phyloP scores from a whole-genome alignment of 2,113 vertebrate species.

The Brachyhypopomus occidentalis region DNA sequence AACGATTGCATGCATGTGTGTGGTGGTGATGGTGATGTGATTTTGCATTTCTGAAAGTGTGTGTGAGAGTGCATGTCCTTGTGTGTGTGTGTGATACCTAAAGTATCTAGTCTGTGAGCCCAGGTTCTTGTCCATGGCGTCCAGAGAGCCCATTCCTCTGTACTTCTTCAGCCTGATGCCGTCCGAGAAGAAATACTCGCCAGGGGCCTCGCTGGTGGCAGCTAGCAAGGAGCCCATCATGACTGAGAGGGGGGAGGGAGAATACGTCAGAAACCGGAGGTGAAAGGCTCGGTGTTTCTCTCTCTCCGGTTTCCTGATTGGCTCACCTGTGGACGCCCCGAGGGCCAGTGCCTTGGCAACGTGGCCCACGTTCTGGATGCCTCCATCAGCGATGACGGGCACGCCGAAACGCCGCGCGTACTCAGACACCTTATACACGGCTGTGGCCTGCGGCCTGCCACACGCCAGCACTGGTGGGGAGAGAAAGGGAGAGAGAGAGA shows the following conservation, averaged over 20 bases:
- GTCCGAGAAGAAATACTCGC: slow-evolving; percentile 98
- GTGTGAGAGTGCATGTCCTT: neutral
- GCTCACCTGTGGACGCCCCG: slow-evolving; percentile 92
- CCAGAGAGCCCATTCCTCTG: slow-evolving; percentile 94
- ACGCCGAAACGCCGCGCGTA: slow-evolving; percentile 92
- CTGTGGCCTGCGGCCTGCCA: slow-evolving; percentile 94
- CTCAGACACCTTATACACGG: slow-evolving; percentile 95
- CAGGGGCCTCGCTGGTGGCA: slow-evolving; percentile 93
- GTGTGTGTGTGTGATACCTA: slow-evolving; percentile 75
- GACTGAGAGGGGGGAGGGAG: slow-evolving; percentile 68
- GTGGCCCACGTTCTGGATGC: slow-evolving; percentile 94
- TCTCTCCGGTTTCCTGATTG: neutral
- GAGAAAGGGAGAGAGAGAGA: neutral
- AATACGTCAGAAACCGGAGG: neutral
- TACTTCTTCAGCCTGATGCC: slow-evolving; percentile 97
- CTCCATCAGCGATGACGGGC: slow-evolving; percentile 93
- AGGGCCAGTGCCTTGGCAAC: slow-evolving; percentile 92
- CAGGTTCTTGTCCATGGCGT: slow-evolving; percentile 98
- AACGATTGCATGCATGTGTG: no score
- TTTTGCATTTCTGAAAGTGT: neutral
- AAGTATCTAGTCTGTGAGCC: slow-evolving; percentile 97
- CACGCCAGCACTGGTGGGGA: slow-evolving; percentile 86
- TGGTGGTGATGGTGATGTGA: no score
- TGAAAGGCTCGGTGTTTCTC: no score
- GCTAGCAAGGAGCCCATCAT: slow-evolving; percentile 99